Evolutionary conservation across 1,140 invertebrate species (phyloP).

Genomic region (Lepidurus couesii): DNA sequence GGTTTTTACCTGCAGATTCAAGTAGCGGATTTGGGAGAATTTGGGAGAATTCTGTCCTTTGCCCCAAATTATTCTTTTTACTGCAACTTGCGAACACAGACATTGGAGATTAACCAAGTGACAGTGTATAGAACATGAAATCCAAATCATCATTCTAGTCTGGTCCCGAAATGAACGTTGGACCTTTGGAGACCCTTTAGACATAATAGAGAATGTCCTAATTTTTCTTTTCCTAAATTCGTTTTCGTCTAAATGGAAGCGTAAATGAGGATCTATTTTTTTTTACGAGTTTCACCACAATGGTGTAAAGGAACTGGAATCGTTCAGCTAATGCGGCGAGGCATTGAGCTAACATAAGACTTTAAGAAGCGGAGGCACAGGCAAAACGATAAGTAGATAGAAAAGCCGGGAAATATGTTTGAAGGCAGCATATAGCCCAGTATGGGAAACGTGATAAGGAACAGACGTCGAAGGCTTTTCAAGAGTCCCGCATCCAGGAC

Average conservation of each 20-base stretch:
- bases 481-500: constrained; percentile 16
- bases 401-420: constrained; percentile 15
- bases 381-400: background rate
- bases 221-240: background rate
- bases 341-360: background rate
- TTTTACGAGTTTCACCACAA: background rate
- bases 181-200: background rate
- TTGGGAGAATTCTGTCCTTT: too few species aligned
- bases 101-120: too few species aligned
- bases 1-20: too few species aligned
- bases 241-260: too few species aligned
- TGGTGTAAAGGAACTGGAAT: background rate
- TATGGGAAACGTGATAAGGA: constrained; percentile 22
- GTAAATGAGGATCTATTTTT: background rate
- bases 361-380: background rate
- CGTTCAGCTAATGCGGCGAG: background rate
- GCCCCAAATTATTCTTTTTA: too few species aligned
- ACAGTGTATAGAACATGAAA: too few species aligned
- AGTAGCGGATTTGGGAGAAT: too few species aligned
- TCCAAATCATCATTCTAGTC: too few species aligned
- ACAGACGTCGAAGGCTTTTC: constrained; percentile 9
- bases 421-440: background rate
- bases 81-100: too few species aligned
- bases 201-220: background rate
- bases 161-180: too few species aligned